Evolutionary conservation across 2,888 invertebrate genomes (phyloP).

Genomic region (Harpagoxenus sublaevis): DNA sequence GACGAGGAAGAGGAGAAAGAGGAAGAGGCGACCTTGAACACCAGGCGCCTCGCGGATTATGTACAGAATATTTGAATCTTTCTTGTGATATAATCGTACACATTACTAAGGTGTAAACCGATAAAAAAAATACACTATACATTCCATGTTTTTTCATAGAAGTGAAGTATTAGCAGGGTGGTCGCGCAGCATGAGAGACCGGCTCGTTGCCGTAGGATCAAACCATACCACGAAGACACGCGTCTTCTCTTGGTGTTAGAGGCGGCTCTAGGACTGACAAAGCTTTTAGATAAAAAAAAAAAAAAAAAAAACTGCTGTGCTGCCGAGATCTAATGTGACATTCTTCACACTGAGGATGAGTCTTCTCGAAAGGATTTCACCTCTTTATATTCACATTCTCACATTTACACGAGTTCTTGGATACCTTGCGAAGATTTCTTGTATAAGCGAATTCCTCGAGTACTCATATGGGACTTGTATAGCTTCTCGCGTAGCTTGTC

Average conservation of each 20-base stretch:
- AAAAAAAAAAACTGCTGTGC: neutral
- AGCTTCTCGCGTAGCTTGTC: neutral
- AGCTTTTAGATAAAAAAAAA: conserved; percentile 17
- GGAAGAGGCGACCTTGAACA: conserved; percentile 50
- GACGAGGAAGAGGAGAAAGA: neutral
- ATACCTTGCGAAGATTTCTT: conserved; percentile 24
- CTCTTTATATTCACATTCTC: conserved; percentile 23
- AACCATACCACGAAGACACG: conserved; percentile 6
- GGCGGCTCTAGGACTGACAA: conserved; percentile 35
- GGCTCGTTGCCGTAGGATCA: conserved; percentile 26
- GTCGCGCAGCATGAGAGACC: conserved; percentile 51
- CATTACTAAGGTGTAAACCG: conserved; percentile 82
- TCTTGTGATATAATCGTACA: conserved; percentile 86
- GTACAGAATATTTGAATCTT: conserved; percentile 86
- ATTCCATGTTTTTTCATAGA: conserved; percentile 79
- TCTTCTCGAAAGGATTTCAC: neutral
- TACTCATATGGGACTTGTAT: neutral
- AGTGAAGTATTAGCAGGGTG: conserved; percentile 72
- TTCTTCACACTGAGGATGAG: neutral
- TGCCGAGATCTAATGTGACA: conserved; percentile 20
- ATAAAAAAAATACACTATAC: conserved; percentile 72
- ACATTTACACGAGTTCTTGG: conserved; percentile 26
- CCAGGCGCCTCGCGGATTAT: conserved; percentile 72
- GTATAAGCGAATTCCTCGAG: neutral
- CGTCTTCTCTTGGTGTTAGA: conserved; percentile 39